Evolutionary conservation across 2,797 vertebrate genomes (phyloP).

Genomic region (Antrozous pallidus): DNA sequence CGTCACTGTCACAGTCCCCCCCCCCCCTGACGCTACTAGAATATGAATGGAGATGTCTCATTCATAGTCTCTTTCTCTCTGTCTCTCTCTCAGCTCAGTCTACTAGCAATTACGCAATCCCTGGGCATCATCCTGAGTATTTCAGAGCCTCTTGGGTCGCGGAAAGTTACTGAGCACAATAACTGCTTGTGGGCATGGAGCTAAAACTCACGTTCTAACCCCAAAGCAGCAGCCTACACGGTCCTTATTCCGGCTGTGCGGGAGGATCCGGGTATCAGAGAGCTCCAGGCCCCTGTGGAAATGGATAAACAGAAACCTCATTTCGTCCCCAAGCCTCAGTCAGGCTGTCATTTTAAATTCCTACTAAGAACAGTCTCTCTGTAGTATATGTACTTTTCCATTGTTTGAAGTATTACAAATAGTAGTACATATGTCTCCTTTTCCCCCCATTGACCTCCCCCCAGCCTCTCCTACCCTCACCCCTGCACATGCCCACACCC

Average conservation of each 20-base stretch:
- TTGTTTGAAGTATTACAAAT: not conserved
- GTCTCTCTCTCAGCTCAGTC: not conserved
- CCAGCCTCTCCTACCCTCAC: too few species aligned
- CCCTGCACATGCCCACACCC: too few species aligned
- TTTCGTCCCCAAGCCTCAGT: not conserved
- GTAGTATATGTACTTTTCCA: not conserved
- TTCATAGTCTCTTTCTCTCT: not conserved
- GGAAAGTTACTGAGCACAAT: not conserved
- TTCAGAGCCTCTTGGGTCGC: not conserved
- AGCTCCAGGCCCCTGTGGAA: too few species aligned
- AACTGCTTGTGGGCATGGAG: not conserved
- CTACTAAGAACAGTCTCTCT: constrained; percentile 2
- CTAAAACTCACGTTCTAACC: constrained; percentile 43
- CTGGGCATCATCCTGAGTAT: not conserved
- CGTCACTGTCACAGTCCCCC: not conserved
- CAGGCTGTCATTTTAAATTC: constrained; percentile 33
- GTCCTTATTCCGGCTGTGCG: not conserved
- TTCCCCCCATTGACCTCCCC: too few species aligned
- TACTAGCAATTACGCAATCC: constrained; percentile 6
- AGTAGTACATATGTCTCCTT: too few species aligned
- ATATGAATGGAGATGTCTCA: constrained; percentile 14
- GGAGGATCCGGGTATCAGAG: not conserved
- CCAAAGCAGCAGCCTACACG: not conserved
- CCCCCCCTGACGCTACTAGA: not conserved
- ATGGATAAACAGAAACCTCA: too few species aligned